Evolutionary conservation across 2,113 vertebrate species (phyloP).

Genomic region (Rhinolophus sinicus): DNA sequence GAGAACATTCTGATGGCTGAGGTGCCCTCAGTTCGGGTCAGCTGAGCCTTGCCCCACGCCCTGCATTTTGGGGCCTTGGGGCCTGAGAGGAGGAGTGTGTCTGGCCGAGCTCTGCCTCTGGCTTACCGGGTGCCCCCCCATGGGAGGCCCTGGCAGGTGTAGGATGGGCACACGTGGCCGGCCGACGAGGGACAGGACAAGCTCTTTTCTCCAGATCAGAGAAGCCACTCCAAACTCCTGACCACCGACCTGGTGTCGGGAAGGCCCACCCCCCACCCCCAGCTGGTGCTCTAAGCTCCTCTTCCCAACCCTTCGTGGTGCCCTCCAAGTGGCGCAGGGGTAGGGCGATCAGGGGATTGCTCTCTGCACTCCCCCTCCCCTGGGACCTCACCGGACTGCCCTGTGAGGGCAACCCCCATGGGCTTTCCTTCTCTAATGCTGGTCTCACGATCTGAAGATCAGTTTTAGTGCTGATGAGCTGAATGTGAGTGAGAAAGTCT

Average conservation of each 20-base stretch:
- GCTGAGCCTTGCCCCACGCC: neutral
- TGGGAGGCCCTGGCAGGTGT: neutral
- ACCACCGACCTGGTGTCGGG: neutral
- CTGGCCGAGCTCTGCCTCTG: neutral
- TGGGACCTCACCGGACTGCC: neutral
- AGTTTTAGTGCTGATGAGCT: accelerated
- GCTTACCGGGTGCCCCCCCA: neutral
- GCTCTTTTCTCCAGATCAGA: neutral
- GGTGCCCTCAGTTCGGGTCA: neutral
- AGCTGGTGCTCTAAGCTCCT: neutral
- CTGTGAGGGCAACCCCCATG: neutral
- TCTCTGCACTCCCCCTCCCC: neutral
- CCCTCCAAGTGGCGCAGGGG: too few relatives aligned
- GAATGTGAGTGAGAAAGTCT: neutral
- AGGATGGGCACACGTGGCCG: neutral
- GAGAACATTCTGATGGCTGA: neutral
- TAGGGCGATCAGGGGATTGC: accelerated
- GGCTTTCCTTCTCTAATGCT: neutral
- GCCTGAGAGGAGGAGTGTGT: neutral
- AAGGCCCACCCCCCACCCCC: neutral
- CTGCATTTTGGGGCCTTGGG: neutral
- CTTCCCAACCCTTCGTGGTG: too few relatives aligned
- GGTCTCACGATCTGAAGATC: accelerated
- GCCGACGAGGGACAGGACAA: neutral
- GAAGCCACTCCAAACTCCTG: too few relatives aligned